These are phyloP conservation scores for Zeuzera pyrina DNA, from an alignment of 2,888 invertebrate genomes.

Conservation along the genomic window DNA sequence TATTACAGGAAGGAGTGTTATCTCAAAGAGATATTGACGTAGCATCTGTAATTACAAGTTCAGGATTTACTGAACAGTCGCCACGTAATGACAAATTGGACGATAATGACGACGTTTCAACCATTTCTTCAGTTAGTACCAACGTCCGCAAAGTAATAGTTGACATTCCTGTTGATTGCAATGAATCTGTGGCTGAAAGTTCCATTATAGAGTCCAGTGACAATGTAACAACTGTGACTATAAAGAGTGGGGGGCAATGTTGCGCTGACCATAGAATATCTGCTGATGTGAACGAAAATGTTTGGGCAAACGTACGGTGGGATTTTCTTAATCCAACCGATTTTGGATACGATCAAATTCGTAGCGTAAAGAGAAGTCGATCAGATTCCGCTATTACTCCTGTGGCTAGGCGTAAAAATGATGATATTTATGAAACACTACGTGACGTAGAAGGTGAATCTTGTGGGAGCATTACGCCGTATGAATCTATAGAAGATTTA, in stretches of 20 bases:
- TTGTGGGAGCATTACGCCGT: slow-evolving; percentile 62
- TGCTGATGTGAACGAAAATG: slow-evolving; percentile 57
- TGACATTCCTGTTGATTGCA: slow-evolving; percentile 54
- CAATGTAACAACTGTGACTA: slow-evolving; percentile 54
- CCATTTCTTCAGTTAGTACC: slow-evolving; percentile 37
- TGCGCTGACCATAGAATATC: slow-evolving; percentile 64
- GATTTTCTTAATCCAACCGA: slow-evolving; percentile 61
- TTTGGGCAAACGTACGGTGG: slow-evolving; percentile 65
- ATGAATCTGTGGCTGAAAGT: slow-evolving; percentile 44
- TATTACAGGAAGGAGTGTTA: slow-evolving; percentile 60
- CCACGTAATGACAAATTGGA: slow-evolving; percentile 40
- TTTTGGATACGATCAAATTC: slow-evolving; percentile 61
- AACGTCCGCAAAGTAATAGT: slow-evolving; percentile 52
- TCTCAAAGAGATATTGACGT: slow-evolving; percentile 59
- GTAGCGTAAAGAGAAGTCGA: slow-evolving; percentile 55
- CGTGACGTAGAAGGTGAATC: slow-evolving; percentile 52
- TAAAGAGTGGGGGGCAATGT: slow-evolving; percentile 53
- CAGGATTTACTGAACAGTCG: slow-evolving; percentile 42
- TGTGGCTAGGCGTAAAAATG: slow-evolving; percentile 42
- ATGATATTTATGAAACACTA: slow-evolving; percentile 59
- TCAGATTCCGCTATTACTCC: slow-evolving; percentile 65
- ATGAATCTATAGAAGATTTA: slow-evolving; percentile 65
- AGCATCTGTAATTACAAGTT: slow-evolving; percentile 47
- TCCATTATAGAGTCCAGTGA: slow-evolving; percentile 47
- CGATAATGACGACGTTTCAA: slow-evolving; percentile 42